Percentiles rank a stretch among this genome's conserved stretches.
Conservation (phyloP, 2,888 invertebrate species). For the Deroplatys truncata region DNA sequence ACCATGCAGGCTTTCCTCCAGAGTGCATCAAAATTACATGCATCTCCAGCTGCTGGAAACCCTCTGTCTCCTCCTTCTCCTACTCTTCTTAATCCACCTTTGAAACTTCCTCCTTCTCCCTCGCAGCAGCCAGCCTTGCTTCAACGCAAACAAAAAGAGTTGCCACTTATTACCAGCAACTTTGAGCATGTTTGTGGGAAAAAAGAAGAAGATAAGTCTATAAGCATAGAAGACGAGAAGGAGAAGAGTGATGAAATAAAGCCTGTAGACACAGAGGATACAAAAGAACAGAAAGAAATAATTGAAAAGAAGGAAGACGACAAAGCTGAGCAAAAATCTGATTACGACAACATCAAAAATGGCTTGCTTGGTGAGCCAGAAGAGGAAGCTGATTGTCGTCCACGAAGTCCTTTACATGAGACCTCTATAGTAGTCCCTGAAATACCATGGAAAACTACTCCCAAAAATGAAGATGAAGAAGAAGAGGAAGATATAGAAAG, state of each 20-base stretch:
- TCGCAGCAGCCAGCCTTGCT: conserved; percentile 18
- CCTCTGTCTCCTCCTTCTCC: conserved; percentile 42
- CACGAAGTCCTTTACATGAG: conserved; percentile 60
- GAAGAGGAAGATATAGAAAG: conserved; percentile 37
- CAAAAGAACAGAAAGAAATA: not conserved
- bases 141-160: conserved; percentile 27
- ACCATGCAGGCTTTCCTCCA: conserved; percentile 66
- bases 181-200: conserved; percentile 38
- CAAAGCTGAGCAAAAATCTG: not conserved
- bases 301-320: not conserved
- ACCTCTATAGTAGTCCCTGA: conserved; percentile 62
- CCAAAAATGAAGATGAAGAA: conserved; percentile 36
- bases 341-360: not conserved
- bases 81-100: conserved; percentile 35
- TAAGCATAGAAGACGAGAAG: not conserved
- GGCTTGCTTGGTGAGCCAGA: conserved; percentile 24
- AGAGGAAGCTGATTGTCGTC: conserved; percentile 48
- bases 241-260: not conserved
- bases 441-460: conserved; percentile 48
- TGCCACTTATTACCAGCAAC: conserved; percentile 33
- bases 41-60: conserved; percentile 1
- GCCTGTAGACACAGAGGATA: not conserved
- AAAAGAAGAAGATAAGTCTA: not conserved
- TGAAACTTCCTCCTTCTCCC: conserved; percentile 30
- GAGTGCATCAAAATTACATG: conserved; percentile 43